phyloP scores from a whole-genome alignment of 2,888 invertebrate genomes.

The Drosophila quinaria region DNA sequence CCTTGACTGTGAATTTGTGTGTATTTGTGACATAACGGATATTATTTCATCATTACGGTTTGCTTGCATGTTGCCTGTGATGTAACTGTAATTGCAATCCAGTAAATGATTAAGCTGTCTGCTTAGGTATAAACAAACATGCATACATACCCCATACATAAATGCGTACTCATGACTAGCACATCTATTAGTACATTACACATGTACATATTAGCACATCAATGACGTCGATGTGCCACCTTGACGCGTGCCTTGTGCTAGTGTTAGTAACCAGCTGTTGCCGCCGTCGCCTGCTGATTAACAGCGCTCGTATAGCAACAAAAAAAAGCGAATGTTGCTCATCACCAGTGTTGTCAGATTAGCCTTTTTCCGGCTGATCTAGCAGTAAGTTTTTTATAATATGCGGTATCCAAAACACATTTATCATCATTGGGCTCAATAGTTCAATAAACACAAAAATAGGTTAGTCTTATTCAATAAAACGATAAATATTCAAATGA shows the following conservation, averaged over 20 bases:
- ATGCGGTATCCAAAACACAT: too few species aligned
- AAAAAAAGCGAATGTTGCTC: background rate
- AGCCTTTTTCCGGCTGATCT: too few species aligned
- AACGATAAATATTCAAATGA: too few species aligned
- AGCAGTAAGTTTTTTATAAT: too few species aligned
- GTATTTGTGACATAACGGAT: slow-evolving; percentile 58
- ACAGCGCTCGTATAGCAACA: slow-evolving; percentile 37
- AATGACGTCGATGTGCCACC: slow-evolving; percentile 49
- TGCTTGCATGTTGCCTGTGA: slow-evolving; percentile 29
- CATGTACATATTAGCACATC: slow-evolving; percentile 50
- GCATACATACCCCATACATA: background rate
- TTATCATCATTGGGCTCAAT: too few species aligned
- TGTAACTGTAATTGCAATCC: slow-evolving; percentile 32
- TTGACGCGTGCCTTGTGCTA: slow-evolving; percentile 54
- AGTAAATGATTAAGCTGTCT: background rate
- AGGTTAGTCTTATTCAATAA: too few species aligned
- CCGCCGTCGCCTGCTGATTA: slow-evolving; percentile 39
- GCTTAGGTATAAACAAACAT: background rate
- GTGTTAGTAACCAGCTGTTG: slow-evolving; percentile 41
- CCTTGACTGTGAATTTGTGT: slow-evolving; percentile 37
- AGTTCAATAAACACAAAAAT: too few species aligned
- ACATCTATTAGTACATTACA: slow-evolving; percentile 1
- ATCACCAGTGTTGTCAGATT: too few species aligned
- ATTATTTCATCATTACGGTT: slow-evolving; percentile 43
- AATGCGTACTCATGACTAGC: slow-evolving; percentile 1